phyloP scores from a whole-genome alignment of 2,113 vertebrate species.

The Prinia subflava region DNA sequence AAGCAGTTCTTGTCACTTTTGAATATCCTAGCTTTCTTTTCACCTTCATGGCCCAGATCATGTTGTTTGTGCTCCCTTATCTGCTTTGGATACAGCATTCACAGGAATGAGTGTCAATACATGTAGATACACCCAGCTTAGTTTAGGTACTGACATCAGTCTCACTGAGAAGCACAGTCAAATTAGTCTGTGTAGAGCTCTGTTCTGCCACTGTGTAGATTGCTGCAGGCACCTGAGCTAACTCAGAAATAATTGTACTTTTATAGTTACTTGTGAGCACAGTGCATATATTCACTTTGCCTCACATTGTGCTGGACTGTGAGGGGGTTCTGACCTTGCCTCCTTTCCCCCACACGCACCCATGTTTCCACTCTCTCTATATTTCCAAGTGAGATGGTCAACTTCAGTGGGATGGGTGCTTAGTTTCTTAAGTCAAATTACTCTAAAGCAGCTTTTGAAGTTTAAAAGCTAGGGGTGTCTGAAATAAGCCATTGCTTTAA shows the following conservation, averaged over 20 bases:
- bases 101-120: background rate
- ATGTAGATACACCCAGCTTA: background rate
- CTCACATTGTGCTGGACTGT: background rate
- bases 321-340: background rate
- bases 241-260: background rate
- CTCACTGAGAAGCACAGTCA: background rate
- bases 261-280: background rate
- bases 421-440: background rate
- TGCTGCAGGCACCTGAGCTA: background rate
- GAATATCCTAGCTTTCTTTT: background rate
- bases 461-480: background rate
- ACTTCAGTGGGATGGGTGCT: background rate
- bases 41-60: background rate
- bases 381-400: background rate
- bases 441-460: background rate
- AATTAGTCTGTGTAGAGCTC: background rate
- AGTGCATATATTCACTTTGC: background rate
- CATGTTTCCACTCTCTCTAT: background rate
- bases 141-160: background rate
- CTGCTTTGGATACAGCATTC: background rate
- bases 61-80: background rate
- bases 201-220: background rate
- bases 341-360: accelerated
- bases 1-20: background rate
- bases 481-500: background rate